Evolutionary conservation across 2,888 invertebrate species (phyloP).

Genomic region (Pollenia angustigena): DNA sequence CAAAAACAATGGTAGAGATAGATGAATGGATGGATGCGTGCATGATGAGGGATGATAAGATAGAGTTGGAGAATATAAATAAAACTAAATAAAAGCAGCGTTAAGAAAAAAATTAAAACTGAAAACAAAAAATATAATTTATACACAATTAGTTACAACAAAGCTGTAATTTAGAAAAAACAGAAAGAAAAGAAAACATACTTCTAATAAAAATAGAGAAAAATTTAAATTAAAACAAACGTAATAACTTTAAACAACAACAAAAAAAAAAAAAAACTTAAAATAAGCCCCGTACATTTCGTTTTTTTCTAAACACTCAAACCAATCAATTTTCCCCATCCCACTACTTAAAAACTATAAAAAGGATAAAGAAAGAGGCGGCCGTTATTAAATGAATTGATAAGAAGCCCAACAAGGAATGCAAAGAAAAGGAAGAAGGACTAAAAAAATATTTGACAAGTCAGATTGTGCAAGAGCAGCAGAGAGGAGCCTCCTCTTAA

Average conservation of each 20-base stretch:
- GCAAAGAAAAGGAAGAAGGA: conserved; percentile 5
- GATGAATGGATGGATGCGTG: conserved; percentile 26
- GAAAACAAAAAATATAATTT: conserved; percentile 71
- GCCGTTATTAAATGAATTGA: conserved; percentile 36
- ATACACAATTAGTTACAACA: conserved; percentile 75
- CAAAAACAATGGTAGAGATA: conserved; percentile 33
- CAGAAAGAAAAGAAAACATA: conserved; percentile 56
- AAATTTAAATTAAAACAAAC: conserved; percentile 53
- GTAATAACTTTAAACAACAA: conserved; percentile 56
- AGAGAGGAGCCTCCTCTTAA: conserved; percentile 13
- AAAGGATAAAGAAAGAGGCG: conserved; percentile 20
- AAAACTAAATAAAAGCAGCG: conserved; percentile 63
- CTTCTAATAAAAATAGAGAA: conserved; percentile 68
- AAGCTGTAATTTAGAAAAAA: conserved; percentile 72
- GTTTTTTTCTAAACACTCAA: conserved; percentile 45
- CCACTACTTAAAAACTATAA: background rate
- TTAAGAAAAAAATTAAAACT: conserved; percentile 58
- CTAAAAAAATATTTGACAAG: conserved; percentile 23
- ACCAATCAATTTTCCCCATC: conserved; percentile 18
- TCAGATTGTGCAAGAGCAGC: conserved; percentile 23
- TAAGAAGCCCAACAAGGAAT: conserved; percentile 9
- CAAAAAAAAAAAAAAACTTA: conserved; percentile 20
- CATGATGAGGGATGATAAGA: conserved; percentile 40
- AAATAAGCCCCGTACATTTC: conserved; percentile 43
- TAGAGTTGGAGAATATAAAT: conserved; percentile 49